Evolutionary conservation across 2,797 vertebrate genomes (phyloP).

Genomic region (Falco cherrug): DNA sequence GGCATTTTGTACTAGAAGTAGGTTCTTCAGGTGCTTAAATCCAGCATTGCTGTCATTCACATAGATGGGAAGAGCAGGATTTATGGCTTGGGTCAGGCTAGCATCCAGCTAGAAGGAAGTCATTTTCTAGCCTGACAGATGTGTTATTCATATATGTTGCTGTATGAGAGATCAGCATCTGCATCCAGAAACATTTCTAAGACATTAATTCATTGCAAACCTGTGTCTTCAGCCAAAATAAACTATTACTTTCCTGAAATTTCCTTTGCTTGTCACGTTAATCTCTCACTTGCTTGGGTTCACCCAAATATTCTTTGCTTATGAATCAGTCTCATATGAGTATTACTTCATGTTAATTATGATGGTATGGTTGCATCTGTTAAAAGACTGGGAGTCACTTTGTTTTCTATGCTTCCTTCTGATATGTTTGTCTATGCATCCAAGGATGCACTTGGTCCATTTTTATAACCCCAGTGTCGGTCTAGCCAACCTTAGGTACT

Average conservation of each 20-base stretch:
- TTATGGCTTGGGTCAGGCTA: neutral
- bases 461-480: neutral
- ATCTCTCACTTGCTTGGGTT: neutral
- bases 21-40: neutral
- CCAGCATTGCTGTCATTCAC: neutral
- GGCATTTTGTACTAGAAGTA: neutral
- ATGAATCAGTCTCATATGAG: neutral
- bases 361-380: neutral
- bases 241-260: neutral
- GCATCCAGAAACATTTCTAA: neutral
- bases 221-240: neutral
- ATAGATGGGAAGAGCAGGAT: neutral
- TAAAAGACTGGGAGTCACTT: neutral
- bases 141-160: neutral
- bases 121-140: neutral
- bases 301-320: neutral
- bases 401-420: neutral
- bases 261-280: neutral
- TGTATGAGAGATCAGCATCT: neutral
- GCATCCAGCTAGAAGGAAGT: neutral
- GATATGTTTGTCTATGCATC: neutral
- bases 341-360: neutral
- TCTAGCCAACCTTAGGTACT: neutral
- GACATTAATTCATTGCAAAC: neutral
- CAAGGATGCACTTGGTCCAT: neutral